Percentiles rank a stretch among this genome's conserved stretches.
These are phyloP conservation scores for Nomada fabriciana DNA, from an alignment of 2,888 invertebrate species.

Conservation along the genomic window DNA sequence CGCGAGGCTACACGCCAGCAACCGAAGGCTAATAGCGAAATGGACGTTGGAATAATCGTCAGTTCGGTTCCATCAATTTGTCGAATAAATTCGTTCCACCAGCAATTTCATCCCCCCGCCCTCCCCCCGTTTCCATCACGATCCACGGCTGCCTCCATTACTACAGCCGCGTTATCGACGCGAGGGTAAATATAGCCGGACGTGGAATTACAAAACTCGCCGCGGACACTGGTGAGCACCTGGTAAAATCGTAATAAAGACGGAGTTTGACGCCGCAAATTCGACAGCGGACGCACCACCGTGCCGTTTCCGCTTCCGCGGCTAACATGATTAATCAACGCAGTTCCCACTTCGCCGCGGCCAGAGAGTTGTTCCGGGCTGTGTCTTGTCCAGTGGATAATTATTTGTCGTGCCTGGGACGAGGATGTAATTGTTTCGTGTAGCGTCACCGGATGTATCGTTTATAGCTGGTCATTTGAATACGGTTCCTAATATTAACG, in stretches of 20 bases:
- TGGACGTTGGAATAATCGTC: conserved; percentile 51
- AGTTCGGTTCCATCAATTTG: conserved; percentile 56
- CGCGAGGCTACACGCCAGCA: conserved; percentile 36
- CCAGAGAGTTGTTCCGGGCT: neutral
- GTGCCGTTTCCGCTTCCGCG: neutral
- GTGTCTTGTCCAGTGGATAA: neutral
- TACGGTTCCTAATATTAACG: too few species aligned
- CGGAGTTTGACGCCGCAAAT: conserved; percentile 44
- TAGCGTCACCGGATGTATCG: too few species aligned
- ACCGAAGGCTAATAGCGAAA: conserved; percentile 42
- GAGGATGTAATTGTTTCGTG: neutral
- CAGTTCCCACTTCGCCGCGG: conserved; percentile 3
- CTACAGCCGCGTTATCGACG: conserved; percentile 51
- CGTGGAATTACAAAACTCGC: conserved; percentile 44
- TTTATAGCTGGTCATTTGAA: too few species aligned
- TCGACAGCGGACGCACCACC: conserved; percentile 28
- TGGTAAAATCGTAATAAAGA: conserved; percentile 48
- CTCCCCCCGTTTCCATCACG: neutral
- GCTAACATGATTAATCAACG: conserved; percentile 32
- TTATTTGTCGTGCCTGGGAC: neutral
- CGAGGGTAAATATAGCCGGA: conserved; percentile 44
- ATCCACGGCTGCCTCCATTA: conserved; percentile 43
- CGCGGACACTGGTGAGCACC: neutral
- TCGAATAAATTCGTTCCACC: conserved; percentile 58
- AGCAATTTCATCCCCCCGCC: conserved; percentile 40